phyloP scores from a whole-genome alignment of 2,113 vertebrate genomes.

The Pseudolaguvia tuberculata region DNA sequence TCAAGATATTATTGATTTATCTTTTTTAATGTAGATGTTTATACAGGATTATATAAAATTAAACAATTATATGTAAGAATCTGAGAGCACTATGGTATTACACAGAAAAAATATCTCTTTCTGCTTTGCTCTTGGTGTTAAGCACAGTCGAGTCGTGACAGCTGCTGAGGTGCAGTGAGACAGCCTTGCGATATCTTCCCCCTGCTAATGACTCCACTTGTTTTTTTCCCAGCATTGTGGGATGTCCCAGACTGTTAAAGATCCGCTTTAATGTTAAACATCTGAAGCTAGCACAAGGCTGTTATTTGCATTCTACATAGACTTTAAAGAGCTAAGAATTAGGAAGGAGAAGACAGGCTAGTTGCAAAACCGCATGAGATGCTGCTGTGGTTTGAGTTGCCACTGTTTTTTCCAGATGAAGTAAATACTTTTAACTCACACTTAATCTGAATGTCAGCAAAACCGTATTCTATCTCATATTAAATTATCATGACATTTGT shows the following conservation, averaged over 20 bases:
- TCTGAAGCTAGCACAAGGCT: constrained; percentile 34
- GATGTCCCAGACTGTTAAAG: constrained; percentile 25
- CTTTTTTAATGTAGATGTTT: too few relatives aligned
- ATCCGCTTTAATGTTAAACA: constrained; percentile 33
- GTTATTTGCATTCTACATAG: constrained; percentile 35
- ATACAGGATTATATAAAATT: not conserved
- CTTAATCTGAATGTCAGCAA: not conserved
- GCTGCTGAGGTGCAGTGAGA: constrained; percentile 39
- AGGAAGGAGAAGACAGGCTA: constrained; percentile 25
- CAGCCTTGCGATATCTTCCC: constrained; percentile 33
- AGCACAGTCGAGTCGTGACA: constrained; percentile 24
- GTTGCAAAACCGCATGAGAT: constrained; percentile 3
- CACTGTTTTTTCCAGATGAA: not conserved
- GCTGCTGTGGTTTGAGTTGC: not conserved
- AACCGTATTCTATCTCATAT: not conserved
- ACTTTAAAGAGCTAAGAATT: constrained; percentile 35
- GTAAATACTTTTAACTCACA: too few relatives aligned
- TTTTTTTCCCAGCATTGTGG: constrained; percentile 28
- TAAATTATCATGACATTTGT: not conserved
- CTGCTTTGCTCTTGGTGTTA: constrained; percentile 23
- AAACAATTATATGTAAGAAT: not conserved
- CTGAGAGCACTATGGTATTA: too few relatives aligned
- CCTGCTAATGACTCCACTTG: constrained; percentile 44
- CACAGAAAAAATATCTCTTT: not conserved
- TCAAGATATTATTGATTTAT: too few relatives aligned